phyloP scores from a whole-genome alignment of 2,888 invertebrate species.

The Pseudolycoriella hygida region DNA sequence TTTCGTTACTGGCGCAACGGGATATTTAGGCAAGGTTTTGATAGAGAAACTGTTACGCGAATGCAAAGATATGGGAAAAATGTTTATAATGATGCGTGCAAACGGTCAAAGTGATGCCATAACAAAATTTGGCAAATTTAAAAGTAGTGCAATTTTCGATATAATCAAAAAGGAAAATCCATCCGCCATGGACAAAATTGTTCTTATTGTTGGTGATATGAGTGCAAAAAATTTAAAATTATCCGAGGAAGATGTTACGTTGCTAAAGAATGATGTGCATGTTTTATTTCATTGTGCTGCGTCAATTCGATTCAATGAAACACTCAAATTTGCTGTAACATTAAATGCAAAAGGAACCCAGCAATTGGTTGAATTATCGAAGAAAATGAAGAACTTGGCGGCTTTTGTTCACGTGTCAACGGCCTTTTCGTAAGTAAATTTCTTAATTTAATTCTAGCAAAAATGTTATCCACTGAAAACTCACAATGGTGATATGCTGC shows the following conservation, averaged over 20 bases:
- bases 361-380: constrained; percentile 10
- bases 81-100: constrained; percentile 12
- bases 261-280: constrained; percentile 16
- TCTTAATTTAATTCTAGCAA: too few relatives aligned
- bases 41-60: constrained; percentile 15
- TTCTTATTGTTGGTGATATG: constrained; percentile 9
- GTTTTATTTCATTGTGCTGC: constrained; percentile 37
- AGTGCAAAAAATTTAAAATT: constrained; percentile 4
- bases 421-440: constrained; percentile 36
- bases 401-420: constrained; percentile 34
- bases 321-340: constrained; percentile 21
- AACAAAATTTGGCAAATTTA: constrained; percentile 8
- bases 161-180: constrained; percentile 4
- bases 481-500: too few relatives aligned
- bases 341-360: constrained; percentile 12
- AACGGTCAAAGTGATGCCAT: constrained; percentile 6
- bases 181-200: constrained; percentile 8
- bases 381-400: constrained; percentile 11
- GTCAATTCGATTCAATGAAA: constrained; percentile 34
- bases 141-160: constrained; percentile 7
- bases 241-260: constrained; percentile 6
- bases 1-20: constrained; percentile 11
- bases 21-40: too few relatives aligned
- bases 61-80: constrained; percentile 11
- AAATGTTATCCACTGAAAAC: too few relatives aligned